Percentiles rank a stretch among this genome's conserved stretches.
Conservation (phyloP, 2,113 vertebrate genomes). For the Pachyramphus minor region DNA sequence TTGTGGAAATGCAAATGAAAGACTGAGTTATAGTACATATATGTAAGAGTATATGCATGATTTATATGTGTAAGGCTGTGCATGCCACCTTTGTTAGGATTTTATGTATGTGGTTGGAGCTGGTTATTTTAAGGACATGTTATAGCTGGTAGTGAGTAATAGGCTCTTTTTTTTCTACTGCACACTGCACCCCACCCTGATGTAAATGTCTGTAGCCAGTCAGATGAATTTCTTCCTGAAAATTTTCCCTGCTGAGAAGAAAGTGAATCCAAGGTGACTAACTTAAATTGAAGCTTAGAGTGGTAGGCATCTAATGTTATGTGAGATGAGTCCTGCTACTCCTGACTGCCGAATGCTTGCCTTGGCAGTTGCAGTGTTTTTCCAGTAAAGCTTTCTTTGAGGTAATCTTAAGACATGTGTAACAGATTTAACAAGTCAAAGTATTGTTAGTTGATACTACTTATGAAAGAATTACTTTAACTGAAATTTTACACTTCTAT, state of each 20-base stretch:
- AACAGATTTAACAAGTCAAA: conserved; percentile 46
- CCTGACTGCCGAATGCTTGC: conserved; percentile 19
- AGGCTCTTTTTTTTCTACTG: neutral
- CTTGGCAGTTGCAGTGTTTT: conserved; percentile 51
- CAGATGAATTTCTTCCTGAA: conserved; percentile 52
- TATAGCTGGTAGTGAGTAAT: neutral
- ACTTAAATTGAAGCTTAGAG: conserved; percentile 5
- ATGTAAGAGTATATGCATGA: neutral
- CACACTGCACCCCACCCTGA: neutral
- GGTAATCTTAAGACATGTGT: conserved; percentile 28
- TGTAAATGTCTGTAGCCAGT: neutral
- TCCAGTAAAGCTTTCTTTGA: conserved; percentile 44
- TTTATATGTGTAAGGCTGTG: neutral
- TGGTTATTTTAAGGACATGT: neutral
- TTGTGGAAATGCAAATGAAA: conserved; percentile 1
- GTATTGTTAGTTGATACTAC: conserved; percentile 32
- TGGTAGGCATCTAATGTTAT: conserved; percentile 20
- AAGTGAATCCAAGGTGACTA: conserved; percentile 42
- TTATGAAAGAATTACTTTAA: conserved; percentile 17
- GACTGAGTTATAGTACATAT: neutral
- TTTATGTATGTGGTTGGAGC: neutral
- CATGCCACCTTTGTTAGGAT: neutral
- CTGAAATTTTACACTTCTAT: neutral
- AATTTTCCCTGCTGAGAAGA: conserved; percentile 6
- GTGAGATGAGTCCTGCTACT: conserved; percentile 33